Percentiles rank a stretch among this genome's conserved stretches.
Conservation (phyloP, 2,797 vertebrate genomes). For the Microctenopoma stevenorrisi region DNA sequence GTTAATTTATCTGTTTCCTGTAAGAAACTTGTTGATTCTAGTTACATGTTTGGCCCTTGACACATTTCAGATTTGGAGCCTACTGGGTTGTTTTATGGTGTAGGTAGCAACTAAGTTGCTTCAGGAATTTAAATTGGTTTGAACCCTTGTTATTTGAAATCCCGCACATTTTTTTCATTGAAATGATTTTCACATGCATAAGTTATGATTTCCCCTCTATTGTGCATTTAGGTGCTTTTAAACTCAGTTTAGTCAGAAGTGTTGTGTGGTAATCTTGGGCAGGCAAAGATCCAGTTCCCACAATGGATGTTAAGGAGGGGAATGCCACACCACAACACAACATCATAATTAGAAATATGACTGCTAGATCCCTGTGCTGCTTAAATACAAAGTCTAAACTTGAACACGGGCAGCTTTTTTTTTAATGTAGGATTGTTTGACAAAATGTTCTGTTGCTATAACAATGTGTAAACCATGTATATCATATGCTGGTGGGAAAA, state of each 20-base stretch:
- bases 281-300: constrained; percentile 52
- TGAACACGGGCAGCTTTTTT: not conserved
- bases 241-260: constrained; percentile 58
- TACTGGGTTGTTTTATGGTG: not conserved
- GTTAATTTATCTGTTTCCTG: not conserved
- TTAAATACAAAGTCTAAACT: not conserved
- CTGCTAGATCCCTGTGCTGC: constrained; percentile 27
- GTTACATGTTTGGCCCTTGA: no score
- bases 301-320: constrained; percentile 63
- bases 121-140: constrained; percentile 7
- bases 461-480: not conserved
- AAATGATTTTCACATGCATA: constrained; percentile 43
- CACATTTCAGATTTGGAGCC: constrained; percentile 2
- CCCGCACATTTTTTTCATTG: constrained; percentile 35
- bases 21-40: not conserved
- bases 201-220: constrained; percentile 44
- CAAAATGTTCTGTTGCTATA: not conserved
- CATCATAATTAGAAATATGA: constrained; percentile 60
- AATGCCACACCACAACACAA: constrained; percentile 61
- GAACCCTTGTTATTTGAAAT: constrained; percentile 25
- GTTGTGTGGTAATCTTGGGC: constrained; percentile 51
- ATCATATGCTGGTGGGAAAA: no score
- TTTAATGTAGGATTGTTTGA: not conserved
- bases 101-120: not conserved
- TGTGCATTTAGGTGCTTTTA: constrained; percentile 46